A percentile compares a stretch with the other conserved stretches of the same genome.
Conservation (phyloP, 2,797 vertebrate genomes). For the Luscinia megarhynchos region DNA sequence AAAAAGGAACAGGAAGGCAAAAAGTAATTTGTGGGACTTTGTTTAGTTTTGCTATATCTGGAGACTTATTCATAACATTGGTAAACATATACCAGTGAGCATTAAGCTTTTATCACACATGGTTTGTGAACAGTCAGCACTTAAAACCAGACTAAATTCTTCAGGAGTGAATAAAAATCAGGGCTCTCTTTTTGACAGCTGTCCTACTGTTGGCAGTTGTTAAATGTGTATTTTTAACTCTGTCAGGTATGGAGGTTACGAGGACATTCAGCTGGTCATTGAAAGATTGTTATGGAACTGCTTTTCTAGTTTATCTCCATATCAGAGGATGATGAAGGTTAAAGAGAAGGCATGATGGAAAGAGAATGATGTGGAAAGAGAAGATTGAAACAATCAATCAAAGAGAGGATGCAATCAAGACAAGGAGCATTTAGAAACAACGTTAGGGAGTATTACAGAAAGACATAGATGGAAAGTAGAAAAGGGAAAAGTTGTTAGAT, state of each 20-base stretch:
- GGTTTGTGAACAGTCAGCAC: not conserved
- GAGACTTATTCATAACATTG: not conserved
- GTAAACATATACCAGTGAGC: not conserved
- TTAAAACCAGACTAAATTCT: not conserved
- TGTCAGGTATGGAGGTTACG: not conserved
- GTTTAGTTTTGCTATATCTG: not conserved
- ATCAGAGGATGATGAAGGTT: not conserved
- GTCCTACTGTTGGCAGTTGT: conserved; percentile 17
- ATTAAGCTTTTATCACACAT: not conserved
- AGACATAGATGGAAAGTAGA: not conserved
- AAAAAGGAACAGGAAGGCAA: not conserved
- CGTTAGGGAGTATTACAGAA: not conserved
- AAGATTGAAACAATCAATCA: not conserved
- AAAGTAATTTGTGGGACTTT: not conserved
- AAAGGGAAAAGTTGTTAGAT: not conserved
- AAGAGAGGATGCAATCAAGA: not conserved
- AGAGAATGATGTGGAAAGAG: not conserved
- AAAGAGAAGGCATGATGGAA: not conserved
- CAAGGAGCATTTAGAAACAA: not conserved
- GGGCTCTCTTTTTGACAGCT: conserved; percentile 24
- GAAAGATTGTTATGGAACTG: not conserved
- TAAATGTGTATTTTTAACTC: conserved; percentile 12
- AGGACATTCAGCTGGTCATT: not conserved
- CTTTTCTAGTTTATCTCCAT: not conserved
- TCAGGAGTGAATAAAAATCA: conserved; percentile 47